Evolutionary conservation across 64 coral and sea anemone species (phyloP).

Genomic region (Dendrophyllia cribrosa): DNA sequence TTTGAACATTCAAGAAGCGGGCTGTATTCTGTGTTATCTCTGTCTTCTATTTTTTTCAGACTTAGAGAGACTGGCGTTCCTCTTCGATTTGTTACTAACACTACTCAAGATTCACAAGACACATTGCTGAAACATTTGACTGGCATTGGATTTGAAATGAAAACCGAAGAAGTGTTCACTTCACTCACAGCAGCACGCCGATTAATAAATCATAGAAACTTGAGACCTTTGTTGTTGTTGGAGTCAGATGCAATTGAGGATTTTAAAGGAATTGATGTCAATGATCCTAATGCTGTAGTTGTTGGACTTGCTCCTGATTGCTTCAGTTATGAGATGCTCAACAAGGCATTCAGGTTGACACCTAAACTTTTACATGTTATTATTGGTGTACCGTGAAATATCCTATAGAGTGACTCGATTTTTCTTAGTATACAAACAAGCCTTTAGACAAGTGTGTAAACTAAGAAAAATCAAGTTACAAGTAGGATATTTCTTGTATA

Average conservation of each 20-base stretch:
- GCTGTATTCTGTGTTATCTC: no score
- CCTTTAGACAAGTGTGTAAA: no score
- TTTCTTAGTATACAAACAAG: no score
- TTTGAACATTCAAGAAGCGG: no score
- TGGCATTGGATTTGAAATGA: conserved; percentile 87
- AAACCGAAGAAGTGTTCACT: conserved; percentile 87
- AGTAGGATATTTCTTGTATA: no score
- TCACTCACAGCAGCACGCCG: conserved; percentile 90
- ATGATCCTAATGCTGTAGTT: conserved; percentile 89
- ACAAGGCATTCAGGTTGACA: conserved; percentile 89
- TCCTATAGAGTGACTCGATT: no score
- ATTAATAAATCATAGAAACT: conserved; percentile 59
- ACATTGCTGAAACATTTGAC: conserved; percentile 72
- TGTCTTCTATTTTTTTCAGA: conserved; percentile 51
- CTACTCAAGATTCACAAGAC: conserved; percentile 93
- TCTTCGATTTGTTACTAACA: conserved; percentile 94
- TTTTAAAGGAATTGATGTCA: conserved; percentile 75
- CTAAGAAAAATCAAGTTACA: no score
- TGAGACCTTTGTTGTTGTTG: conserved; percentile 81
- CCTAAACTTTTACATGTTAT: neutral
- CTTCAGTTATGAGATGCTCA: conserved; percentile 87
- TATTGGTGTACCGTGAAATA: no score
- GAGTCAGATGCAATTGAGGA: conserved; percentile 79
- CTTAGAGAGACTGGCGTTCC: conserved; percentile 80
- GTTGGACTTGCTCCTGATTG: conserved; percentile 90